These are phyloP conservation scores for Drosophila paucipuncta DNA, from an alignment of 2,888 invertebrate genomes.

Conservation along the genomic window DNA sequence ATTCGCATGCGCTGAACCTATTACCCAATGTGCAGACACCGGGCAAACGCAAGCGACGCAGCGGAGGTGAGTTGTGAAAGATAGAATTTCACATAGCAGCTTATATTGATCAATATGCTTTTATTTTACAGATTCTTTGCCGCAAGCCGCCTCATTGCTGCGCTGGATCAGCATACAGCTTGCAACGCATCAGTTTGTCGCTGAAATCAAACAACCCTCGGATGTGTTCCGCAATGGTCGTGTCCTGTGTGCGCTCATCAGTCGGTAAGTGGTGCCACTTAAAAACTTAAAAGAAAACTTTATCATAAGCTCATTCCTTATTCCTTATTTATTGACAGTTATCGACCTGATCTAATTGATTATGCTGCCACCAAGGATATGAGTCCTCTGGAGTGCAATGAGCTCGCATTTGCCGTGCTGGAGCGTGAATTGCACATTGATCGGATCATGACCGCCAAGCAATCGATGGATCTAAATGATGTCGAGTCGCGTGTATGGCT, in stretches of 20 bases:
- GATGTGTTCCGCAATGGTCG: conserved; percentile 85
- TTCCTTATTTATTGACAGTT: conserved; percentile 87
- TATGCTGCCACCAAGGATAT: conserved; percentile 88
- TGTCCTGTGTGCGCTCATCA: conserved; percentile 84
- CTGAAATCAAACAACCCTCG: conserved; percentile 83
- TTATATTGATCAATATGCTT: background rate
- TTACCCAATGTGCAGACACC: conserved; percentile 89
- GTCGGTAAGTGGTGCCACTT: conserved; percentile 73
- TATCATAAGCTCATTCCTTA: background rate
- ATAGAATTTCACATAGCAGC: background rate
- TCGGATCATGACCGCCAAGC: conserved; percentile 91
- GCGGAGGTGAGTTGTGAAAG: conserved; percentile 74
- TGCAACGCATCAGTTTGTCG: conserved; percentile 81
- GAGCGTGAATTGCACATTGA: conserved; percentile 92
- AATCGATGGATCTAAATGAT: conserved; percentile 86
- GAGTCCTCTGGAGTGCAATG: conserved; percentile 90
- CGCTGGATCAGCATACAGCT: conserved; percentile 85
- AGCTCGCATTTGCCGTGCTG: conserved; percentile 93
- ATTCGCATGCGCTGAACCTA: conserved; percentile 86
- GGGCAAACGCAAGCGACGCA: conserved; percentile 83
- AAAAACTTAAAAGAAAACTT: background rate
- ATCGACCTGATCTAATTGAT: conserved; percentile 95
- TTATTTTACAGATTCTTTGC: conserved; percentile 75
- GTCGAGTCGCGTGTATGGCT: conserved; percentile 86
- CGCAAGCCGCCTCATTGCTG: conserved; percentile 83